Percentiles rank a stretch among this genome's conserved stretches.
Evolutionary conservation across 2,888 invertebrate species (phyloP).

Genomic region (Kuschelorhynchus macadamiae): DNA sequence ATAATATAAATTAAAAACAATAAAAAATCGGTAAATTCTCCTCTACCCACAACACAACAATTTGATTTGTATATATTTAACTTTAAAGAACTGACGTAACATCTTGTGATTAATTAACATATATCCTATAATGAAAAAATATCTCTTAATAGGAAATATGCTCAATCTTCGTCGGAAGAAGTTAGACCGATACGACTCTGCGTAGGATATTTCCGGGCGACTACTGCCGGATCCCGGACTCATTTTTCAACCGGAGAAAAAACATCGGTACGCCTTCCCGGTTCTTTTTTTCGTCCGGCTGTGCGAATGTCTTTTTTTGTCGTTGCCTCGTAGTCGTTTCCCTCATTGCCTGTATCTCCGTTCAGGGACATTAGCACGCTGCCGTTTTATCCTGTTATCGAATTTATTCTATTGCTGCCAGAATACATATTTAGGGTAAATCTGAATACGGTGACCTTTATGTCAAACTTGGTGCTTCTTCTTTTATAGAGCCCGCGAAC

Average conservation of each 20-base stretch:
- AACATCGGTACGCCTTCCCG: constrained; percentile 65
- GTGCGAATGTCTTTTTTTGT: constrained; percentile 60
- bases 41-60: too few relatives aligned
- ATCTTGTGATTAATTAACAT: too few relatives aligned
- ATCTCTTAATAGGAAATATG: too few relatives aligned
- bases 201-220: constrained; percentile 55
- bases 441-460: not conserved
- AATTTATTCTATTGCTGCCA: constrained; percentile 42
- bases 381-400: constrained; percentile 43
- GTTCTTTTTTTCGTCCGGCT: constrained; percentile 60
- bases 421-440: constrained; percentile 22
- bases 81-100: too few relatives aligned
- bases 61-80: too few relatives aligned
- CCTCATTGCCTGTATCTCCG: constrained; percentile 51
- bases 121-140: too few relatives aligned
- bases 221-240: constrained; percentile 61
- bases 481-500: too few relatives aligned
- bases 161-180: too few relatives aligned
- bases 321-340: constrained; percentile 51
- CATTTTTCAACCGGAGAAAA: constrained; percentile 65
- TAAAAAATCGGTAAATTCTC: too few relatives aligned
- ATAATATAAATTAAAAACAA: too few relatives aligned
- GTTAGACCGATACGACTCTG: too few relatives aligned
- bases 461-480: not conserved
- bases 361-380: constrained; percentile 60